phyloP scores from a whole-genome alignment of 2,888 invertebrate species.

The Conistra vaccinii region DNA sequence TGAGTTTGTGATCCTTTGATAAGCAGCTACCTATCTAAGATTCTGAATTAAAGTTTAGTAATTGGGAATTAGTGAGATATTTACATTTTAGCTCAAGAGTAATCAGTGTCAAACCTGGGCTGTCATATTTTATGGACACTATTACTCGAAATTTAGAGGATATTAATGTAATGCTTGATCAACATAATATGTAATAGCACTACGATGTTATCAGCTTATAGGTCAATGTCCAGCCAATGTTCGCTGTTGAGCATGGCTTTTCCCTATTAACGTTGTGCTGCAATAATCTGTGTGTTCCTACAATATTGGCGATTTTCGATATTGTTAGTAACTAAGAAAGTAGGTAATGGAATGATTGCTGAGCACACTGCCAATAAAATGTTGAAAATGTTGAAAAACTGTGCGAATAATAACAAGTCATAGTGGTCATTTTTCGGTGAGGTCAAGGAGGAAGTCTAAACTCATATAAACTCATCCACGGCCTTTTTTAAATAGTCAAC shows the following conservation, averaged over 20 bases:
- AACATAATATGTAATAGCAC: not conserved
- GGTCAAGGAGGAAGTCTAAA: not conserved
- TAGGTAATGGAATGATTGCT: not conserved
- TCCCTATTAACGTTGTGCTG: not conserved
- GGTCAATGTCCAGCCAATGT: slow-evolving; percentile 23
- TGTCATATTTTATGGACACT: not conserved
- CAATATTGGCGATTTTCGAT: too few species aligned
- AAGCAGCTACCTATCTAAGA: not conserved
- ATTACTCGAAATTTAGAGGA: slow-evolving; percentile 1
- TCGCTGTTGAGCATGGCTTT: not conserved
- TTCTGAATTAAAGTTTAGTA: not conserved
- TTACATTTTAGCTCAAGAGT: not conserved
- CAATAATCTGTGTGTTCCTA: slow-evolving; percentile 4
- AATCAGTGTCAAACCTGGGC: not conserved
- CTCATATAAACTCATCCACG: not conserved
- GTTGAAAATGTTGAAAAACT: not conserved
- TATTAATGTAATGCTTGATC: slow-evolving; percentile 30
- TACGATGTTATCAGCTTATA: slow-evolving; percentile 16
- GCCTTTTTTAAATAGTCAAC: not conserved
- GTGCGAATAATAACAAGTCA: too few species aligned
- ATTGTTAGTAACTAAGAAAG: not conserved
- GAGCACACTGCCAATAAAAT: not conserved
- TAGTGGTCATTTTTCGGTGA: not conserved
- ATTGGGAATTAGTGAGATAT: not conserved
- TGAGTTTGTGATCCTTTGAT: not conserved